Conservation (phyloP, 2,888 invertebrate species). For the Priocnemis perturbator region DNA sequence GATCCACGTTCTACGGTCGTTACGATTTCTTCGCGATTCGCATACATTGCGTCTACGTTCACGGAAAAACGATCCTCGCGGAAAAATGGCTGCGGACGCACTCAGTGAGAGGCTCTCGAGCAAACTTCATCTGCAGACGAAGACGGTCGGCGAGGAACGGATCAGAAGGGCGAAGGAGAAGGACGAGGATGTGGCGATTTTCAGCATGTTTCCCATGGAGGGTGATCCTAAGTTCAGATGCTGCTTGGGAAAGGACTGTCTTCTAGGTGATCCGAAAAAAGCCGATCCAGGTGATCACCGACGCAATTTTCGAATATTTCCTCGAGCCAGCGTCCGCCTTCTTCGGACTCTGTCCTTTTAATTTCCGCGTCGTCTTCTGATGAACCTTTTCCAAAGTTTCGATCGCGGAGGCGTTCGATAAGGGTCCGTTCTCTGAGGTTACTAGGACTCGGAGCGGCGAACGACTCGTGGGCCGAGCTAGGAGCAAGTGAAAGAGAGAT, state of each 20-base stretch:
- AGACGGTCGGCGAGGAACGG: conserved; percentile 89
- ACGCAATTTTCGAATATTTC: too few relatives aligned
- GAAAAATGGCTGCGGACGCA: conserved; percentile 84
- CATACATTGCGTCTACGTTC: too few relatives aligned
- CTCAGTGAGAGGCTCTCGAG: conserved; percentile 84
- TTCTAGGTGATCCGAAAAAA: conserved; percentile 85
- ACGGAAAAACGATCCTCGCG: too few relatives aligned
- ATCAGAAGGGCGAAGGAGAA: conserved; percentile 87
- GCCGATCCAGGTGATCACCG: conserved; percentile 84
- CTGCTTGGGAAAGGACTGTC: conserved; percentile 84
- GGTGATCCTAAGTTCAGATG: conserved; percentile 87
- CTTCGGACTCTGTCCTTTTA: too few relatives aligned
- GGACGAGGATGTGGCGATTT: conserved; percentile 91
- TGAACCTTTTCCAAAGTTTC: too few relatives aligned
- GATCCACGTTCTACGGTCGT: too few relatives aligned
- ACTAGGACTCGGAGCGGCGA: conserved; percentile 50
- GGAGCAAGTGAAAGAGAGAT: conserved; percentile 22
- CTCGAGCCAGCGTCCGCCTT: too few relatives aligned
- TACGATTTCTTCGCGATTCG: too few relatives aligned
- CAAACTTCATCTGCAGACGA: conserved; percentile 84
- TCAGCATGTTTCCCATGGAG: conserved; percentile 89
- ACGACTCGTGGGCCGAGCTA: conserved; percentile 56
- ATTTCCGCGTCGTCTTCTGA: too few relatives aligned
- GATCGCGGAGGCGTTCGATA: too few relatives aligned
- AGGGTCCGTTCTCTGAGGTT: too few relatives aligned